Evolutionary conservation across 2,113 vertebrate genomes (phyloP).

Genomic region (Proteles cristata): DNA sequence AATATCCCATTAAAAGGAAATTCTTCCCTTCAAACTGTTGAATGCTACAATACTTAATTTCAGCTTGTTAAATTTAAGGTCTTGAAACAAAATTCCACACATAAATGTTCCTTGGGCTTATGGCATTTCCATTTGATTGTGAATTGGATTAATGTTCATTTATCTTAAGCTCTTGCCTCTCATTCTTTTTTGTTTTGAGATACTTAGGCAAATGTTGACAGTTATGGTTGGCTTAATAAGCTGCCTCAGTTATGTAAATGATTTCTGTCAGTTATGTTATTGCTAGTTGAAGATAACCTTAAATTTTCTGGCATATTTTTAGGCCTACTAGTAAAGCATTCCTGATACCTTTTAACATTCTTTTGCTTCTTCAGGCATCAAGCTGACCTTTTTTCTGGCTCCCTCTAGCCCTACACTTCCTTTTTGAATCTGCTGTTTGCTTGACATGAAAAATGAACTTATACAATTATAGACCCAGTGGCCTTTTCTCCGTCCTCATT

Average conservation of each 20-base stretch:
- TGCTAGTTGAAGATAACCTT: constrained; percentile 61
- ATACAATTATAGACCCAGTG: constrained; percentile 65
- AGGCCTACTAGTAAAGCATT: constrained; percentile 51
- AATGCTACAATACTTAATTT: constrained; percentile 69
- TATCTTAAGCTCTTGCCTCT: constrained; percentile 74
- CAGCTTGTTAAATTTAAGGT: constrained; percentile 69
- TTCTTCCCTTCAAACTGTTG: constrained; percentile 65
- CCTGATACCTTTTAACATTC: constrained; percentile 60
- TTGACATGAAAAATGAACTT: constrained; percentile 79
- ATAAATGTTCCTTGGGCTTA: constrained; percentile 58
- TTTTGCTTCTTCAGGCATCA: constrained; percentile 74
- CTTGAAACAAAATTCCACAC: constrained; percentile 71
- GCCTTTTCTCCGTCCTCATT: constrained; percentile 70
- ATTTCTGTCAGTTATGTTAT: constrained; percentile 63
- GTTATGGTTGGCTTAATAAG: constrained; percentile 74
- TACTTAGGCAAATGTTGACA: constrained; percentile 78
- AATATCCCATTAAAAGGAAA: constrained; percentile 63
- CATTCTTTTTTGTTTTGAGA: constrained; percentile 76
- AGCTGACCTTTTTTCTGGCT: constrained; percentile 73
- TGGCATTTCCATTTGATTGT: constrained; percentile 78
- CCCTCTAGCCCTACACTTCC: constrained; percentile 62
- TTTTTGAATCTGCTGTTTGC: constrained; percentile 69
- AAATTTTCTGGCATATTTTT: constrained; percentile 65
- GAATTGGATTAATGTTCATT: constrained; percentile 80
- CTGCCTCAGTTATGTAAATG: constrained; percentile 77